Evolutionary conservation across 2,888 invertebrate genomes (phyloP), one percentile per base, ranked within the genome.

Genomic region (Cerastis rubricosa): DNA sequence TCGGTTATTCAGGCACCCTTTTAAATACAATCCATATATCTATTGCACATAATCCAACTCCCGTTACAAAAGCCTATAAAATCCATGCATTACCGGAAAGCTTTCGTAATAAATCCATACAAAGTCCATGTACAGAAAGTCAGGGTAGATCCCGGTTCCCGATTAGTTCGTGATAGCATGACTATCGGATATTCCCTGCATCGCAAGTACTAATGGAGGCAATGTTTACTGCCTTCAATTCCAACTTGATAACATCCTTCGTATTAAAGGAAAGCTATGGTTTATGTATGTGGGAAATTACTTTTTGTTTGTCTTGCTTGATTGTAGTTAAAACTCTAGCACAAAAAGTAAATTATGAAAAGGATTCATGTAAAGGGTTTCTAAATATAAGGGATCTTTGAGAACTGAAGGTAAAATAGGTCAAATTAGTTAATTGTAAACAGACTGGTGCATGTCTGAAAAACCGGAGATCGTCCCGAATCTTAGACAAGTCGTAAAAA

Each of bases 111-210:
- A 83, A 79, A 84, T 89, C 79, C 68, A 68, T 71, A 76, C 64
- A 25, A 74, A 81, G 78, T 80, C 68, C 68, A 77, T 65, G 72
- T 79, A 80, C 76, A 84, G 80, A 76, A 76, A 85, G 29, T 72
- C 86, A 80, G 91, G 91, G 92, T 89, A 93, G 93, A 93, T 93
- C 89, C 89, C 84, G 74, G 49, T 72, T 81, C 78, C 87, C 84
- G 93, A 93, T 93, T 89, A 90, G 75, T 80, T 72, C 77, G 66
- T 85, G 89, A 90, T 94, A 87, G 93, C 94, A 94, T 94, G 94
- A 90, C 93, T 91, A 82, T 88, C 68, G 91, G 91, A 84, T 92
- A 90, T 93, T 93, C 91, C 89, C 88, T 78, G 71, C 83, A 86
- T 77, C 68, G 73, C 59, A 76, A 82, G 78, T 72, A 85, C 79